Percentiles rank a stretch among this genome's conserved stretches.
phyloP scores from a whole-genome alignment of 2,797 vertebrate genomes.

The Sus cebifrons region DNA sequence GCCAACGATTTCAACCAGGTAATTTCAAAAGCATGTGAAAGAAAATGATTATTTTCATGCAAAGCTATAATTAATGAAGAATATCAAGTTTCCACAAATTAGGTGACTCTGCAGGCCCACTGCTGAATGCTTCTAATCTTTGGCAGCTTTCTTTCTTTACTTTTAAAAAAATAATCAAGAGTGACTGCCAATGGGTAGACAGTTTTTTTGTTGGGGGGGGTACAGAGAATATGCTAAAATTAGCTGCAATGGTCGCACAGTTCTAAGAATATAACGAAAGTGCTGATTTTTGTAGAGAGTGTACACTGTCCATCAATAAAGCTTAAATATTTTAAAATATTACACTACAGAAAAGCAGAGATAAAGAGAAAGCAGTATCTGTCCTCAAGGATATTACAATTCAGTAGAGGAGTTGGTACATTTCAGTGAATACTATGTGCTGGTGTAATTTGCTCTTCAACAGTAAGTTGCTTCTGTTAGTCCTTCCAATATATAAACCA shows the following conservation, averaged over 20 bases:
- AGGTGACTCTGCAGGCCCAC: neutral
- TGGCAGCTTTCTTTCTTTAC: constrained; percentile 53
- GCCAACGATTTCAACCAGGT: constrained; percentile 12
- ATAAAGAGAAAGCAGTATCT: constrained; percentile 3
- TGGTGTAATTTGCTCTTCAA: neutral
- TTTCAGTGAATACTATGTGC: neutral
- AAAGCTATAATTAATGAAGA: constrained; percentile 65
- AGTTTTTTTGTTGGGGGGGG: neutral
- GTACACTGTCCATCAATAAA: neutral
- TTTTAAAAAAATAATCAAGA: constrained; percentile 25
- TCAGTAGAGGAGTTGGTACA: neutral
- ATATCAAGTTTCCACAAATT: constrained; percentile 39
- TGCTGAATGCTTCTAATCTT: neutral
- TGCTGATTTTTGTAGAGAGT: neutral
- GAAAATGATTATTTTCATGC: constrained; percentile 59
- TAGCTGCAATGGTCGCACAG: neutral
- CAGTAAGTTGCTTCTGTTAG: neutral
- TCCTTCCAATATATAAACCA: neutral
- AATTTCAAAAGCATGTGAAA: constrained; percentile 61
- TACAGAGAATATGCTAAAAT: constrained; percentile 46
- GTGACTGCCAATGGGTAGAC: constrained; percentile 25
- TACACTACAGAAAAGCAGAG: neutral
- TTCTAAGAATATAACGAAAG: constrained; percentile 50
- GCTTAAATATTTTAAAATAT: constrained; percentile 10
- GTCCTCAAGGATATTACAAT: neutral